Base-by-base conservation (phyloP, 2,888 invertebrate species). In the Acleris emargana region DNA sequence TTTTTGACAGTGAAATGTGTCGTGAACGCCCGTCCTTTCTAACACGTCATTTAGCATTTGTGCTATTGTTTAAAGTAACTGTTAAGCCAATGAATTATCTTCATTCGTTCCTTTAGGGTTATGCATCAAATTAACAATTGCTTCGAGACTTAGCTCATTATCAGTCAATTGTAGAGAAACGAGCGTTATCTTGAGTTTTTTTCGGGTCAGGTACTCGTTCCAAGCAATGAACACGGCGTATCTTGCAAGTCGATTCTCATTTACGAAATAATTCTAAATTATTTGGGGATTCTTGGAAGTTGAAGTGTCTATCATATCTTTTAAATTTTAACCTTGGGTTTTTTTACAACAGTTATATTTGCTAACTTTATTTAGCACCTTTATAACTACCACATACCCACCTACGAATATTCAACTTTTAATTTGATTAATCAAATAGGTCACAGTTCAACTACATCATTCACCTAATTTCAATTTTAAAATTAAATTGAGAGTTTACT, bases 151-250 rank as follows among this genome's bases (percentile, higher is more conserved):
- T 67, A 49, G 53, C 64, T 73, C 73, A 78, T 77, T 78, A 79
- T 75, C 68, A 75, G 73, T 62, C 62, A 74, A 75, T 77, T 72
- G 73, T 71, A 68, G 73, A 76, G 67, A 67, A 53, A 53, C 62
- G 53, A 16, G 57, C 67, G 68, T 77, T 80, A 81, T 82, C 73
- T 75, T 77, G 73, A 75, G 76, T 70, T 71, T 79, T 79, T 83
- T 82, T 76, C 80, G 79, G 81, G 78, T 82, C 82, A 80, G 78
- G 76, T 79, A 78, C 71, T 73, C 74, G 78, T 80, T 78, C 74
- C 79, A 76, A 72, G 70, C 75, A 72, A 76, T 80, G 78, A 74
- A 70, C 72, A 74, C 71, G 73, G 38, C 13, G 38, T 38, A 38
- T 13, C 38, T 38, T 13, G 38, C 13, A 38, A 38, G 38, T 38